Conservation (phyloP, 2,797 vertebrate genomes). For the Acridotheres tristis region DNA sequence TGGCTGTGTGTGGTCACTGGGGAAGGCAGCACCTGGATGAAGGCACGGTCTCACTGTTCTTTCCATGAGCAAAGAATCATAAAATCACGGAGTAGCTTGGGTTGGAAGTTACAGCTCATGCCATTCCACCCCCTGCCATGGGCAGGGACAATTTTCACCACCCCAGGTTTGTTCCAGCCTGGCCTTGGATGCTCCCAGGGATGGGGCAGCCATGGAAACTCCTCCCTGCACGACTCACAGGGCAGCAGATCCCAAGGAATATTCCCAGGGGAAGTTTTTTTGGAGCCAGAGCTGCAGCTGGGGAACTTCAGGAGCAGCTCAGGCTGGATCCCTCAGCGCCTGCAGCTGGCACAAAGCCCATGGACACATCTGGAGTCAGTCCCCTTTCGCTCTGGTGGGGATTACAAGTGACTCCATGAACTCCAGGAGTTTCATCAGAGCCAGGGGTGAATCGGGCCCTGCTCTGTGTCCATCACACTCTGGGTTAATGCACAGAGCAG, state of each 20-base stretch:
- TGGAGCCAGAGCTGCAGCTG: not conserved
- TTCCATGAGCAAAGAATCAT: not conserved
- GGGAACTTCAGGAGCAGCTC: not conserved
- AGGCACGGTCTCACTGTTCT: rapidly evolving
- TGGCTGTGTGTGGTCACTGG: not conserved
- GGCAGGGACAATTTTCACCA: not conserved
- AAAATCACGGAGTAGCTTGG: not conserved
- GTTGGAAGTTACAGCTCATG: not conserved
- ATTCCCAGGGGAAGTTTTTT: not conserved
- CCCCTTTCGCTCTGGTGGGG: not conserved
- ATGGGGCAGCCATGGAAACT: not conserved
- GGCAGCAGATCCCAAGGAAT: not conserved
- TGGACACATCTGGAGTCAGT: not conserved
- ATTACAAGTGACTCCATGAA: not conserved
- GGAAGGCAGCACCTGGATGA: not conserved
- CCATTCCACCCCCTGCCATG: not conserved
- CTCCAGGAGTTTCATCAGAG: not conserved
- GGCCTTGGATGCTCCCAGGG: not conserved
- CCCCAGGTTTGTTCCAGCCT: not conserved
- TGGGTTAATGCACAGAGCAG: slow-evolving; percentile 18
- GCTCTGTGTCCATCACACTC: not conserved
- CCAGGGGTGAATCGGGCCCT: not conserved
- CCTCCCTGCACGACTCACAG: not conserved
- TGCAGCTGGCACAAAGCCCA: rapidly evolving
- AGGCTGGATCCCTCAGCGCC: not conserved